Percentiles rank a stretch among this genome's conserved stretches.
Conservation (phyloP, 2,888 invertebrate genomes). For the Tridacna gigas region DNA sequence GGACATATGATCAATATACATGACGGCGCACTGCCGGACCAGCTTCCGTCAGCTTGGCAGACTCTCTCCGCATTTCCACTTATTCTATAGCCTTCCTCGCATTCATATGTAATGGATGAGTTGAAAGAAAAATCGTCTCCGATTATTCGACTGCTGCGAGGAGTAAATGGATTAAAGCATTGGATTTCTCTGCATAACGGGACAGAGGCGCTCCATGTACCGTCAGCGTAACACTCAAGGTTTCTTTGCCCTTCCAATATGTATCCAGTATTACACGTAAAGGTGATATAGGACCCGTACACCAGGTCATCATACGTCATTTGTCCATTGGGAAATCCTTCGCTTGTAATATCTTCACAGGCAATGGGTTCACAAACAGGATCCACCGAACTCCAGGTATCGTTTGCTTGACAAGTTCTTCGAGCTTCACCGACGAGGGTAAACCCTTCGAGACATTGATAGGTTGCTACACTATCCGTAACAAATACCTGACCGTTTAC, state of each 20-base stretch:
- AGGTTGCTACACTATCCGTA: constrained; percentile 83
- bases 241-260: constrained; percentile 68
- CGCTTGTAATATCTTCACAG: constrained; percentile 69
- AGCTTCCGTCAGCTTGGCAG: constrained; percentile 70
- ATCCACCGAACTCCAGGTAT: constrained; percentile 74
- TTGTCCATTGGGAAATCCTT: constrained; percentile 55
- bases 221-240: constrained; percentile 74
- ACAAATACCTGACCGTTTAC: constrained; percentile 55
- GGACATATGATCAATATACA: constrained; percentile 71
- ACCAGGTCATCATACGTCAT: constrained; percentile 44
- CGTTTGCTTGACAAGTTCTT: constrained; percentile 87
- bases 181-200: constrained; percentile 56
- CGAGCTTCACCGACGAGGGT: constrained; percentile 94
- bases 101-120: constrained; percentile 67
- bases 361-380: constrained; percentile 75
- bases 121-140: constrained; percentile 59
- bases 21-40: constrained; percentile 66
- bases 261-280: constrained; percentile 74
- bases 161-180: constrained; percentile 54
- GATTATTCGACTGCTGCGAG: constrained; percentile 57
- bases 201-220: constrained; percentile 68
- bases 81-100: constrained; percentile 71
- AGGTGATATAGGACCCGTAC: constrained; percentile 59
- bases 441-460: constrained; percentile 94
- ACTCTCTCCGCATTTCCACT: constrained; percentile 60